phyloP scores from a whole-genome alignment of 2,888 invertebrate genomes.

The Pammene aurita region DNA sequence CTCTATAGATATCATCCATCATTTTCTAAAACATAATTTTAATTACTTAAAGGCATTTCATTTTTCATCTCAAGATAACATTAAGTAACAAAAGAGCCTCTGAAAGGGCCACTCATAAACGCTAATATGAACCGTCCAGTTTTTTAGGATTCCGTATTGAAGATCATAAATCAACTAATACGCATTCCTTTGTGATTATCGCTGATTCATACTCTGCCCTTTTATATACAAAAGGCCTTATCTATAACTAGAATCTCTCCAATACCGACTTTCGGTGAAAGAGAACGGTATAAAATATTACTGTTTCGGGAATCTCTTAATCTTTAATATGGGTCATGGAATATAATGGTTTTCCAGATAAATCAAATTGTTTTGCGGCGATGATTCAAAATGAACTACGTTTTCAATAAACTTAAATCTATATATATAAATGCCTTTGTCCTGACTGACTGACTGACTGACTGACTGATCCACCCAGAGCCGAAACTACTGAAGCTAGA shows the following conservation, averaged over 20 bases:
- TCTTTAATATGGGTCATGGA: slow-evolving; percentile 3
- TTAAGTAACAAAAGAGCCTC: not conserved
- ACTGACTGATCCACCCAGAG: too few species aligned
- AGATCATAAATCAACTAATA: slow-evolving; percentile 29
- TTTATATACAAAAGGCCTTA: slow-evolving; percentile 6
- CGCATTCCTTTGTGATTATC: slow-evolving; percentile 24
- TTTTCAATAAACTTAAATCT: too few species aligned
- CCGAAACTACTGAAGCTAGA: too few species aligned
- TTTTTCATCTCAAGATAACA: not conserved
- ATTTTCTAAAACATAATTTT: not conserved
- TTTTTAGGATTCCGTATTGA: slow-evolving; percentile 5
- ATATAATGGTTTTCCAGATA: not conserved
- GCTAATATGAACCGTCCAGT: not conserved
- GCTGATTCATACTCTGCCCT: slow-evolving; percentile 27
- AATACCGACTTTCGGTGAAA: slow-evolving; percentile 3
- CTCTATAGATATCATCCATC: too few species aligned
- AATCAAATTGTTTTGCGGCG: not conserved
- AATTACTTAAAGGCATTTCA: not conserved
- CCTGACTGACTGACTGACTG: too few species aligned
- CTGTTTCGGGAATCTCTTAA: slow-evolving; percentile 8
- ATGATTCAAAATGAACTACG: not conserved
- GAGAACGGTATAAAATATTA: slow-evolving; percentile 11
- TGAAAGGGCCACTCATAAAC: not conserved
- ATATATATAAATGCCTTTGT: too few species aligned
- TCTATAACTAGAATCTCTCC: slow-evolving; percentile 5